Evolutionary conservation across 1,140 invertebrate species (phyloP).

Genomic region (Aphis gossypii): DNA sequence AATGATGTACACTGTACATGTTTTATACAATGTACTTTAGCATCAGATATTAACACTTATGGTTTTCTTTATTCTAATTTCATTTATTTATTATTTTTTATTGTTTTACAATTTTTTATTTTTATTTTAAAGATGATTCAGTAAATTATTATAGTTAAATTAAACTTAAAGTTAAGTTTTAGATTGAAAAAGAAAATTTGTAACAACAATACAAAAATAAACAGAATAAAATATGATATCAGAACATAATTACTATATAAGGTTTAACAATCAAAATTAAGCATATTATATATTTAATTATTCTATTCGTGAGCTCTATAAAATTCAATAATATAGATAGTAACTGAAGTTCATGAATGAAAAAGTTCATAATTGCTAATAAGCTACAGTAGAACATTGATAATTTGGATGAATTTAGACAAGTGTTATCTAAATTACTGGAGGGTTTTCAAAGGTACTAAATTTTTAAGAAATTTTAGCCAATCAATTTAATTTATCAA

Average conservation of each 20-base stretch:
- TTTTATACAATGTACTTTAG: neutral
- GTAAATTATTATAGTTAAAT: neutral
- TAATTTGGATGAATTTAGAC: neutral
- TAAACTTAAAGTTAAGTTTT: neutral
- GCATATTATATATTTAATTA: neutral
- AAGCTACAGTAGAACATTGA: neutral
- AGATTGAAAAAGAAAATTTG: neutral
- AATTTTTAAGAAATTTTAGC: neutral
- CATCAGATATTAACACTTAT: neutral
- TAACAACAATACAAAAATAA: neutral
- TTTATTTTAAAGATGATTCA: neutral
- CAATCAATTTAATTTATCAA: neutral
- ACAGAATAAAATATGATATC: neutral
- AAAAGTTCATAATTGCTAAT: too few species aligned
- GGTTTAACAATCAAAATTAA: neutral
- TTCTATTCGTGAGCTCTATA: neutral
- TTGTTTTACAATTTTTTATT: neutral
- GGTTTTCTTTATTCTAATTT: neutral
- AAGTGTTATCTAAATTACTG: neutral
- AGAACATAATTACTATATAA: neutral
- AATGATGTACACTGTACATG: neutral
- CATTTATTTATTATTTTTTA: neutral
- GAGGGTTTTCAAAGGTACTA: neutral
- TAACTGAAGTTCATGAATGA: neutral
- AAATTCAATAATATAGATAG: neutral